These are phyloP conservation scores for Emys orbicularis DNA, from an alignment of 2,797 vertebrate species.

Conservation along the genomic window DNA sequence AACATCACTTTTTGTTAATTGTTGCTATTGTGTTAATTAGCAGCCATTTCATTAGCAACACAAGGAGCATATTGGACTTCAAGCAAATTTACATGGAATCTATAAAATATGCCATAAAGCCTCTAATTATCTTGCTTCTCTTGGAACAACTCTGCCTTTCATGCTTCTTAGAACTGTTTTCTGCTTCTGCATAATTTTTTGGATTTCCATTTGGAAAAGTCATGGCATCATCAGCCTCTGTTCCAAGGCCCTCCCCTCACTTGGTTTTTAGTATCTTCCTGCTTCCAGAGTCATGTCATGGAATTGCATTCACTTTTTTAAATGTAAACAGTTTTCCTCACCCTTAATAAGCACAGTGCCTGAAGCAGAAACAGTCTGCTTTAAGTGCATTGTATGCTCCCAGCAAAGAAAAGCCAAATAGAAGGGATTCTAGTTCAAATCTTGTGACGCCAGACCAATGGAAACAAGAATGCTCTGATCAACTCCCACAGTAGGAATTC, in stretches of 20 bases:
- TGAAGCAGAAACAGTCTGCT: not conserved
- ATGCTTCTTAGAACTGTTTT: not conserved
- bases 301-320: fast-evolving
- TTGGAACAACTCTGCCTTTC: not conserved
- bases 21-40: not conserved
- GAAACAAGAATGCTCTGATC: not conserved
- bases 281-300: not conserved
- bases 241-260: not conserved
- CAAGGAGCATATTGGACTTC: not conserved
- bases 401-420: not conserved
- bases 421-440: not conserved
- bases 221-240: not conserved
- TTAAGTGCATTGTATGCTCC: not conserved
- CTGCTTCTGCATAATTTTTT: fast-evolving
- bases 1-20: not conserved
- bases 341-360: not conserved
- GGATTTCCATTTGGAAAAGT: not conserved
- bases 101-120: not conserved
- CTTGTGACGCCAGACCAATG: not conserved
- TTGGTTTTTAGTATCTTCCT: not conserved
- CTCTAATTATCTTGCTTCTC: not conserved
- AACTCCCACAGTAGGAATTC: not conserved
- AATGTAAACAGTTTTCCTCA: not conserved
- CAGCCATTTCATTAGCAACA: not conserved
- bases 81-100: not conserved